phyloP scores from a whole-genome alignment of 2,113 vertebrate species.

The Tachysurus fulvidraco region DNA sequence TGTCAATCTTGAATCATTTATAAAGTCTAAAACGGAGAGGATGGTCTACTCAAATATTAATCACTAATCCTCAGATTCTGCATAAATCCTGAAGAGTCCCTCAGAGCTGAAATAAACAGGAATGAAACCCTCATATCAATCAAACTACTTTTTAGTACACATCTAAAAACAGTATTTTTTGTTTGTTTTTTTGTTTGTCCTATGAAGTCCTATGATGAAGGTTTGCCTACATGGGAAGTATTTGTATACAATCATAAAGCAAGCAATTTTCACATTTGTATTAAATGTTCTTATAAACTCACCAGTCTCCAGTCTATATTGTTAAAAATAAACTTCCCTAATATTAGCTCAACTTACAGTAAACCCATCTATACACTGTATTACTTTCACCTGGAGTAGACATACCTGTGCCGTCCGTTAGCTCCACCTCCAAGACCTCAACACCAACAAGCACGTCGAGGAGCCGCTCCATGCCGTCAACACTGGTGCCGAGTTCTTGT shows the following conservation, averaged over 20 bases:
- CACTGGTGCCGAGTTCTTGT: constrained; percentile 58
- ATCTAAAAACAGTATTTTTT: background rate
- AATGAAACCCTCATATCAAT: background rate
- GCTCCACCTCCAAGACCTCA: constrained; percentile 73
- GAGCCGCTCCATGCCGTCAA: constrained; percentile 70
- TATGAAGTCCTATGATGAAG: background rate
- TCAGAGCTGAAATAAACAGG: background rate
- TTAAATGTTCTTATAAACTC: background rate
- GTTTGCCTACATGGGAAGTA: background rate
- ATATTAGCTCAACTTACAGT: background rate
- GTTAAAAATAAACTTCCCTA: background rate
- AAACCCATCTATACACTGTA: background rate
- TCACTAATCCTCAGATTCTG: constrained; percentile 3
- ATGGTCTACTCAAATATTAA: constrained; percentile 27
- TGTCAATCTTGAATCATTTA: constrained; percentile 31
- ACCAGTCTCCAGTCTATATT: background rate
- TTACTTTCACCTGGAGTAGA: background rate
- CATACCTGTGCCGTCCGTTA: constrained; percentile 61
- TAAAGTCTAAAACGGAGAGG: constrained; percentile 3
- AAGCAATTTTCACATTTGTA: background rate
- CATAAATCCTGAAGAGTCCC: background rate
- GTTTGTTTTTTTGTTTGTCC: no score
- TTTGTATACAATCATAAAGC: background rate
- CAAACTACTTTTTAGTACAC: background rate
- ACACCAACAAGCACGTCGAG: constrained; percentile 73